These are phyloP conservation scores for Sinocyclocheilus rhinocerous DNA, from an alignment of 2,113 vertebrate genomes.

Conservation along the genomic window DNA sequence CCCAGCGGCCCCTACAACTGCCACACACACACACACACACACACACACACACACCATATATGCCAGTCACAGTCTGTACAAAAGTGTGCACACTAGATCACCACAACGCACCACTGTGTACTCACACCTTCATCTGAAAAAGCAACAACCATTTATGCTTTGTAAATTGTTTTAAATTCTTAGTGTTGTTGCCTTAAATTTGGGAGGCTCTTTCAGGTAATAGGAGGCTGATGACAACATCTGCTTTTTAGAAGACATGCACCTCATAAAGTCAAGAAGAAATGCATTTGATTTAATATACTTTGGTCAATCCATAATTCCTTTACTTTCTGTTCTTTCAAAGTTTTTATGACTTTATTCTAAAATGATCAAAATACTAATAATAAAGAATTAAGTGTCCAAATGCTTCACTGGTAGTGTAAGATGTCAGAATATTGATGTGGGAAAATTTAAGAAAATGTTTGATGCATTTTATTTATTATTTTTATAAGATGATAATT, in stretches of 20 bases:
- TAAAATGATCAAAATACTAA: background rate
- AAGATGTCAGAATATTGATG: too few relatives aligned
- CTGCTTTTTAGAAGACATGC: background rate
- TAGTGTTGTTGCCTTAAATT: background rate
- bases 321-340: too few relatives aligned
- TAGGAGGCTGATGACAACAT: background rate
- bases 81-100: background rate
- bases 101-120: background rate
- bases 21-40: constrained; percentile 69
- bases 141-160: background rate
- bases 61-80: constrained; percentile 57
- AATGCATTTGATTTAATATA: background rate
- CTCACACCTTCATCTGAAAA: background rate
- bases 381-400: background rate
- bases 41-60: constrained; percentile 65
- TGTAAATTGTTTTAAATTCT: background rate
- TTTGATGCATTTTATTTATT: background rate
- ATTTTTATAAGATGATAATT: too few relatives aligned
- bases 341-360: background rate
- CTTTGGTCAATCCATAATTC: background rate
- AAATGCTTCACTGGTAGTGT: too few relatives aligned
- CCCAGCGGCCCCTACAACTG: constrained; percentile 49
- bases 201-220: background rate
- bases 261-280: background rate
- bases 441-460: too few relatives aligned